Percentiles rank a stretch among this genome's conserved stretches.
Conservation (phyloP, 2,888 invertebrate genomes). For the Silvanus unidentatus region DNA sequence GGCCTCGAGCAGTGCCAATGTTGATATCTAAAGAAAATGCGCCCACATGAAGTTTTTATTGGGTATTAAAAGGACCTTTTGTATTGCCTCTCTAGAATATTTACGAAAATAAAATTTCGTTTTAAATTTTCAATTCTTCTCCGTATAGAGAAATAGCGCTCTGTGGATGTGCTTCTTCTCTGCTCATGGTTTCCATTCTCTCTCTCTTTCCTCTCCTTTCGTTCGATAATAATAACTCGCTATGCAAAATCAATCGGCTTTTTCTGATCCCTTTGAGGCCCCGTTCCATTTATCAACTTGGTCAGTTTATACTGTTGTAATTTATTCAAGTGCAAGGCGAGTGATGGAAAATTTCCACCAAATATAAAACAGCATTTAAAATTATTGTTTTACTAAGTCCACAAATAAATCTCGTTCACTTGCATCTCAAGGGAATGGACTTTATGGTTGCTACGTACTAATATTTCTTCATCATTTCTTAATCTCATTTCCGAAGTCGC, state of each 20-base stretch:
- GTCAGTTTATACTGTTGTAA: not conserved
- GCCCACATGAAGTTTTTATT: constrained; percentile 13
- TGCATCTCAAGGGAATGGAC: constrained; percentile 17
- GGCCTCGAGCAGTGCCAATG: not conserved
- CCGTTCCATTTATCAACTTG: not conserved
- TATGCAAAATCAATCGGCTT: too few species aligned
- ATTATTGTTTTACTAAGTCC: not conserved
- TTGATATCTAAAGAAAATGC: constrained; percentile 7
- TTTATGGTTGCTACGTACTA: constrained; percentile 23
- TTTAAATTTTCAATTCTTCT: too few species aligned
- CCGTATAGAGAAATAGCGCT: too few species aligned
- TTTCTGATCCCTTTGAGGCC: too few species aligned
- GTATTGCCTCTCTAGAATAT: constrained; percentile 5
- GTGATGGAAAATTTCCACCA: too few species aligned
- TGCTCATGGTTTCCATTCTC: too few species aligned
- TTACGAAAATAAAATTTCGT: too few species aligned
- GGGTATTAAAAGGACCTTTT: constrained; percentile 14
- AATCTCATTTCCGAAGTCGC: constrained; percentile 24
- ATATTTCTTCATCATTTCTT: constrained; percentile 31
- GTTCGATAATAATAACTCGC: too few species aligned
- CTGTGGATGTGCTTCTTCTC: too few species aligned
- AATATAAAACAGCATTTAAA: constrained; percentile 1
- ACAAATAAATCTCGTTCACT: constrained; percentile 19
- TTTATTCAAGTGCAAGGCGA: too few species aligned
- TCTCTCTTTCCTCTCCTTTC: too few species aligned